Base-by-base conservation (phyloP, 2,113 vertebrate species). In the Orcinus orca region DNA sequence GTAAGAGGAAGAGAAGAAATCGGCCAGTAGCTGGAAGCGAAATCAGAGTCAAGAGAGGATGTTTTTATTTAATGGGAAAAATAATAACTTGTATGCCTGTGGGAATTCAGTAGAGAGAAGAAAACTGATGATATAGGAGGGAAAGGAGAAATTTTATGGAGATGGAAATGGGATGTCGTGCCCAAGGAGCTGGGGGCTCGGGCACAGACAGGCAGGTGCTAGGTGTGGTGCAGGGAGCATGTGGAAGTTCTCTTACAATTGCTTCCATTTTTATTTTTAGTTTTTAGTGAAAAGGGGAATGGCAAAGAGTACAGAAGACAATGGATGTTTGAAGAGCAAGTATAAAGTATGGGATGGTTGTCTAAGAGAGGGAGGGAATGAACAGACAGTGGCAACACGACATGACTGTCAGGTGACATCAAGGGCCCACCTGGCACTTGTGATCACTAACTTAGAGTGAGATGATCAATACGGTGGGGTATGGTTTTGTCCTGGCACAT, bases 11-110 rank as follows among this genome's bases (percentile, higher is more conserved):
- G 60, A 65, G 73, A 74, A 82, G 70, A 80, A 92, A 84, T 31
- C 10, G 9, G 60, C 9, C 21, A 62, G 23, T 62, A 62, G 60
- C 60, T 62, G 23, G 60, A 62, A 21, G 60, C 2, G 23, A 26
- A 26, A 60, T 60, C 58, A 21, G 9, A 62, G 21, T 62, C 60
- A 62, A 62, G 60, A 89, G 38, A 84, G 10, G 15, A 86, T 70
- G n/a, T 53, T 94, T 86, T 65, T 31, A 67, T 47, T 88, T 86
- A 92, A 92, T 73, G 26, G 12, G 71, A 81, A 90, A 97, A 95
- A 93, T 81, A 76, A 74, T 65, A 79, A 88, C 70, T 21, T 77
- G 6, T 21, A 50, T 88, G 36, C 71, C 71, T 33, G 50, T 65
- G 60, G 87, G 47, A 70, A 80, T 85, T 63, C 33, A 13, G 62